Base-by-base conservation (phyloP, 1,140 invertebrate genomes). In the Ceratina japonica region DNA sequence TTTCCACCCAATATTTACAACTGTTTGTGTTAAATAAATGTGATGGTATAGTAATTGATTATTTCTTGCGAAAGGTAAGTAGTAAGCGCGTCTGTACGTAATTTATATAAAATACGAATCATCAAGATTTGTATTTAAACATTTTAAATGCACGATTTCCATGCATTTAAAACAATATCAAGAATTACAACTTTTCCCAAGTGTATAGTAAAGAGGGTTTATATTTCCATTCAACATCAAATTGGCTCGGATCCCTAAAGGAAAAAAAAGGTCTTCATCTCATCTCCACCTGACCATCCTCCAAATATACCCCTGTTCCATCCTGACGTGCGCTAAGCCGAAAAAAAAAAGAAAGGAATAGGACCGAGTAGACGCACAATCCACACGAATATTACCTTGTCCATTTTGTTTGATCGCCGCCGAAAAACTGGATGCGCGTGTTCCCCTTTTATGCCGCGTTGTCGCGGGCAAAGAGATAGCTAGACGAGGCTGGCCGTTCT, bases 361-460 rank as follows among this genome's bases (percentile, higher is more conserved):
- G 18, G 12, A 52, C 20, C 51, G 8, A n/a, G 24, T 7, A 13
- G 75, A 37, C 75, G 75, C 44, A 54, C 44, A 62, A 63, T 77
- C 49, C 49, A 13, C 10, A 24, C 58, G 68, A 72, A 72, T 77
- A 77, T 77, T 77, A 71, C 75, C 68, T 77, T 72, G 68, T 63
- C 69, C 75, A 62, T 59, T 72, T 63, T 72, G 75, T 77, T 77
- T 77, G 75, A 77, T 77, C 68, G 75, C 20, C 16, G 68, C 51
- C 58, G 68, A 63, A 77, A 65, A 72, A 74, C 76, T 59, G 52
- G 54, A 59, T 70, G 62, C 20, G n/a, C 27, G 27, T 31, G 4
- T 31, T 31, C 27, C 27, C 58, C 31, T 59, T 72, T 68, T 49
- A 63, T 63, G n/a, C 44, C 51, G 52, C 66, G 63, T 62, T 12